A percentile compares a stretch with the other conserved stretches of the same genome.
These are phyloP conservation scores for Sesia bembeciformis DNA, from an alignment of 2,888 invertebrate genomes.

Conservation along the genomic window DNA sequence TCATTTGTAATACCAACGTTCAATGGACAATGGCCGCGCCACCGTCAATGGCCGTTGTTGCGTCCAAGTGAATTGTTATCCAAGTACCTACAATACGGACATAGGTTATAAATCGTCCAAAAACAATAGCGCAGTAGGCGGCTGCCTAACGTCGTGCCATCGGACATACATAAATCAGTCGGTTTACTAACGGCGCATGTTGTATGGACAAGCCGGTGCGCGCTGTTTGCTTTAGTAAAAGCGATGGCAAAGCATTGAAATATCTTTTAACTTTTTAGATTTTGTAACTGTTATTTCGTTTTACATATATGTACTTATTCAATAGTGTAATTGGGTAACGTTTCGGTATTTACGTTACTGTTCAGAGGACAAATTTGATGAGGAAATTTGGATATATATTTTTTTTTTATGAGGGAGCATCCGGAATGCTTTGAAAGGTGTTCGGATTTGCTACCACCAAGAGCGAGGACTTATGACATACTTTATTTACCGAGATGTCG, in stretches of 20 bases:
- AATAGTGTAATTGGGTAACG: too few relatives aligned
- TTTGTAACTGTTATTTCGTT: too few relatives aligned
- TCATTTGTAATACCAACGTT: constrained; percentile 38
- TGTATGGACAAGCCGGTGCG: constrained; percentile 31
- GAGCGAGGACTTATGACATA: too few relatives aligned
- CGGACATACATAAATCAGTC: constrained; percentile 56
- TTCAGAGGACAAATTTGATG: too few relatives aligned
- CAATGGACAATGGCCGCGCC: constrained; percentile 28
- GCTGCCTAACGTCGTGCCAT: constrained; percentile 32
- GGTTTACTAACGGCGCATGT: constrained; percentile 38
- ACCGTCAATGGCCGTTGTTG: constrained; percentile 37
- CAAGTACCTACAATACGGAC: constrained; percentile 21
- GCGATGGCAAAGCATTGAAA: background rate
- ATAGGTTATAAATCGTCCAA: constrained; percentile 54
- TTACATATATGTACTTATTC: too few relatives aligned
- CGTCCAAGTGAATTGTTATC: constrained; percentile 48
- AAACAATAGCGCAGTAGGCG: constrained; percentile 58
- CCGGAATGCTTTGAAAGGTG: too few relatives aligned
- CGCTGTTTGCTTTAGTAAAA: background rate
- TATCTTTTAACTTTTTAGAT: too few relatives aligned
- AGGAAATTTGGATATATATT: too few relatives aligned
- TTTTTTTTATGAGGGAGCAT: too few relatives aligned
- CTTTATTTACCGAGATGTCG: too few relatives aligned
- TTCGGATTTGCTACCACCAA: too few relatives aligned
- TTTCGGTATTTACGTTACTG: too few relatives aligned